Base-by-base conservation (phyloP, 2,113 vertebrate genomes). In the Cyprinodon brontotheroides region DNA sequence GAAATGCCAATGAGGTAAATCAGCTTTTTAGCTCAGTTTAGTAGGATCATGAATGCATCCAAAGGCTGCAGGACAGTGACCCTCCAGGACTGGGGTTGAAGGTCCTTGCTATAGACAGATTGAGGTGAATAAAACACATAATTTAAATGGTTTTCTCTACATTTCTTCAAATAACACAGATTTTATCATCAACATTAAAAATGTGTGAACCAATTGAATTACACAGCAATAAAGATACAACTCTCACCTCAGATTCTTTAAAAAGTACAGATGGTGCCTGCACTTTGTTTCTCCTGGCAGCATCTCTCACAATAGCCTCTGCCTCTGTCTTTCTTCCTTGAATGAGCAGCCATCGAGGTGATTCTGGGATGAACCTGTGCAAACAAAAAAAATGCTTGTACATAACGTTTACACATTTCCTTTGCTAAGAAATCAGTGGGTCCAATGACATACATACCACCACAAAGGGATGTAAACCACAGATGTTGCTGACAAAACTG, bases 311-410 rank as follows among this genome's bases (percentile, higher is more conserved):
- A 45, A 98, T 96, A 48, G 70, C 87, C 82, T 97, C 96, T 1
- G 96, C 96, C 76, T 98, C 96, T 65, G 92, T 75, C 77, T 95
- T 86, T 50, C 93, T 91, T 0, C 97, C 96, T 86, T 96, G 96
- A 77, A 95, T 94, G 69, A 98, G 87, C 39, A 99, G 85, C 97
- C 97, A 99, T 0, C 97, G 92, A 0, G 97, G 97, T 65, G 97
- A 98, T 80, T 99, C 97, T 0, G 97, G 96, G 85, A 98, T 95
- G 78, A 96, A 85, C 97, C 97, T 98, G 92, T 37, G 71, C 9
- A 11, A 61, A 3, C 50, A 65, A 48, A 59, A 41, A 65, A 15
- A 15, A 4, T 64, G 3, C 6, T 17, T 4, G 53, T 47, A 15
- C 0, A 0, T 14, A 20, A 15, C 6, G 7, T 29, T 53, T 17